These are phyloP conservation scores for Clupea harengus DNA, from an alignment of 2,113 vertebrate genomes.

Conservation along the genomic window DNA sequence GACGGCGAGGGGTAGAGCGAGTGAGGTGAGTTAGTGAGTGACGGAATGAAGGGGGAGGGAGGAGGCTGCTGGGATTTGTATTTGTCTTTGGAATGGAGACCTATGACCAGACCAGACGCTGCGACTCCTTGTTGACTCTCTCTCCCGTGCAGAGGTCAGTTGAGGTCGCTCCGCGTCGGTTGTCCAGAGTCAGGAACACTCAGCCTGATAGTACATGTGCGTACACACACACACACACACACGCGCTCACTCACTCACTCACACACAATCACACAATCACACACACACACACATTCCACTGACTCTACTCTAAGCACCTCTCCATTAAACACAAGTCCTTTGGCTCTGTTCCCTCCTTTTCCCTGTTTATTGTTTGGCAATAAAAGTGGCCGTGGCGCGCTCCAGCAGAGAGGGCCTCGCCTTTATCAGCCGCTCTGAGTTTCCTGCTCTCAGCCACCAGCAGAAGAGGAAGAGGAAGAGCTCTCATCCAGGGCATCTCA, in stretches of 20 bases:
- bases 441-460: neutral
- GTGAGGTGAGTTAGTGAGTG: neutral
- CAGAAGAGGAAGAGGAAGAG: neutral
- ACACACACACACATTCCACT: neutral
- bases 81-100: neutral
- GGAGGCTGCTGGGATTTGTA: neutral
- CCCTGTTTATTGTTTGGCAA: slow-evolving; percentile 8
- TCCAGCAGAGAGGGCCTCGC: neutral
- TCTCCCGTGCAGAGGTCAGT: neutral
- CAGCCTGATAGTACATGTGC: neutral
- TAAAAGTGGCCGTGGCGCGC: neutral
- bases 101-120: neutral
- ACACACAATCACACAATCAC: too few species aligned
- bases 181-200: neutral
- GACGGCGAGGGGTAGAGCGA: neutral
- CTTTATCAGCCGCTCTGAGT: neutral
- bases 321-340: neutral
- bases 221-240: neutral
- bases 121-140: neutral
- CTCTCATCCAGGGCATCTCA: neutral
- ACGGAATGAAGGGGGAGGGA: neutral
- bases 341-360: neutral
- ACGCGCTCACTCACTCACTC: neutral
- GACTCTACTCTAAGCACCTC: neutral
- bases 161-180: neutral